Percentiles rank a stretch among this genome's conserved stretches.
Evolutionary conservation across 2,888 invertebrate genomes (phyloP).

Genomic region (Holacanthella duospinosa): DNA sequence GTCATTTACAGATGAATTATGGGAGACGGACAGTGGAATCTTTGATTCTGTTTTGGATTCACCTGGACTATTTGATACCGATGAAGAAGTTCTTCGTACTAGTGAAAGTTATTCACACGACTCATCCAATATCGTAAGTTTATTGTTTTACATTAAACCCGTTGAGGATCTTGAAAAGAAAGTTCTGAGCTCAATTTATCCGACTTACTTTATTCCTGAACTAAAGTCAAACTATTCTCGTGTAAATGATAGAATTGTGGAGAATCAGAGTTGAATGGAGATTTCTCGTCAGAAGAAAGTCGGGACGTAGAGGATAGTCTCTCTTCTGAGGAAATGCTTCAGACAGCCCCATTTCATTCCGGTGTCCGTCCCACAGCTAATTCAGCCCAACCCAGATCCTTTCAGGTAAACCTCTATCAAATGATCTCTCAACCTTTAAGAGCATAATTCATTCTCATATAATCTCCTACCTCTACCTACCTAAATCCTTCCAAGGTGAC

Average conservation of each 20-base stretch:
- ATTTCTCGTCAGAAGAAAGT: background rate
- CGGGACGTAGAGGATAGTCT: background rate
- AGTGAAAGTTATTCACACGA: background rate
- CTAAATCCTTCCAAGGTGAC: background rate
- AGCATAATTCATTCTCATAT: background rate
- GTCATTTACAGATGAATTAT: conserved; percentile 29
- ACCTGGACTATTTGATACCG: background rate
- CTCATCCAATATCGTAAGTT: background rate
- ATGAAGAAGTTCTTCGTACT: background rate
- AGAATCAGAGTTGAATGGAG: background rate
- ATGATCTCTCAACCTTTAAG: conserved; percentile 12
- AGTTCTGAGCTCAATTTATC: background rate
- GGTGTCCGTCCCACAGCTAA: conserved; percentile 40
- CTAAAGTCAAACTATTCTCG: too few species aligned
- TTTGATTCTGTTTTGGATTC: conserved; percentile 26
- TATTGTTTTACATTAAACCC: background rate
- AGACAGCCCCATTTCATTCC: conserved; percentile 54
- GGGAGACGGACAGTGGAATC: conserved; percentile 37
- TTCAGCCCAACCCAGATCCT: conserved; percentile 47
- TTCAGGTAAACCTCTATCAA: conserved; percentile 52
- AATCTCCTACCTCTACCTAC: background rate
- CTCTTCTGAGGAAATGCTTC: conserved; percentile 50
- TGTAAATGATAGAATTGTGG: background rate
- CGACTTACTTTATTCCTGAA: too few species aligned
- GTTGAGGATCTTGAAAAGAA: too few species aligned